Conservation (phyloP, 2,113 vertebrate genomes). For the Nestor notabilis region DNA sequence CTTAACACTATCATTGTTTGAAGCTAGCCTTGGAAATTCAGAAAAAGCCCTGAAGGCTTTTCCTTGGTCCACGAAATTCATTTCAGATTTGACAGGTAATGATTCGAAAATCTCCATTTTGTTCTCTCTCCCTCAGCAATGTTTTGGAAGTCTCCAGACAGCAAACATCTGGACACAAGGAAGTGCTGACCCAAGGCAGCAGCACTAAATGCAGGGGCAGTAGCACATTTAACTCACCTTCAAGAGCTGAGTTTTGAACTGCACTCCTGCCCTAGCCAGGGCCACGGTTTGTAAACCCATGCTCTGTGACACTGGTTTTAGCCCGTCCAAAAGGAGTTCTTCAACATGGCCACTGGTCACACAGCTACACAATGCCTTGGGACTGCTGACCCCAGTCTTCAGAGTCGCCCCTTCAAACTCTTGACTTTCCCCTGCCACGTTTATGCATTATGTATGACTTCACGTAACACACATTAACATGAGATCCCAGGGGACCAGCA, state of each 20-base stretch:
- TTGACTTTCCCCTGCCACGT: fast-evolving
- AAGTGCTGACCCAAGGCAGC: background rate
- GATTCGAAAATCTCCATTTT: slow-evolving; percentile 20
- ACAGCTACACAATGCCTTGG: fast-evolving
- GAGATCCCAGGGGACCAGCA: fast-evolving
- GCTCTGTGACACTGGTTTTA: fast-evolving
- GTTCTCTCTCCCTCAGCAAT: background rate
- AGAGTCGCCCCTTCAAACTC: fast-evolving
- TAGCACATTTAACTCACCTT: background rate
- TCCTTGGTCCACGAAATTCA: slow-evolving; percentile 29
- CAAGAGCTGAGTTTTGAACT: background rate
- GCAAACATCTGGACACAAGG: background rate
- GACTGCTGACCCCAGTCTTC: background rate
- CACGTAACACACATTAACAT: fast-evolving
- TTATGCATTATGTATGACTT: fast-evolving
- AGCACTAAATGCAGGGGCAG: background rate
- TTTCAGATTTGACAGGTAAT: slow-evolving; percentile 41
- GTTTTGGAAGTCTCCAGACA: background rate
- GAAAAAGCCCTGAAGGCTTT: background rate
- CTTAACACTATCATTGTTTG: background rate
- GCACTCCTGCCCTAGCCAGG: background rate
- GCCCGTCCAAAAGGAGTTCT: background rate
- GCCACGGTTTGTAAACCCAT: fast-evolving
- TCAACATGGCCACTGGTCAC: background rate
- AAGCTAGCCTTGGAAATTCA: background rate